phyloP scores from a whole-genome alignment of 1,140 invertebrate genomes.

The Armadillidium nasatum region DNA sequence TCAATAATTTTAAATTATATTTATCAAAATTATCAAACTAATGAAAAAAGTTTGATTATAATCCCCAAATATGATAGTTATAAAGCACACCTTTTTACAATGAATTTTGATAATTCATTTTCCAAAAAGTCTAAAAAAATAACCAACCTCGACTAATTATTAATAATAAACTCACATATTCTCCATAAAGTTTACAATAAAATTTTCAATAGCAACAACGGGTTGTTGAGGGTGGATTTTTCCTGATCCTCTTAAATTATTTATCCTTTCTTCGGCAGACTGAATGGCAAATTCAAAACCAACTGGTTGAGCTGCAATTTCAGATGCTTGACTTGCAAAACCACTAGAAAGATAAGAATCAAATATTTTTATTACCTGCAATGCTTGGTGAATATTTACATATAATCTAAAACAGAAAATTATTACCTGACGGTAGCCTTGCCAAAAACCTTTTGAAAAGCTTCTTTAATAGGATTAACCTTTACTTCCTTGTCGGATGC shows the following conservation, averaged over 20 bases:
- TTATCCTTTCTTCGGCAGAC: constrained; percentile 63
- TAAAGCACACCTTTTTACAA: no score
- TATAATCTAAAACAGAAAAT: constrained; percentile 23
- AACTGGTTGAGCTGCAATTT: constrained; percentile 65
- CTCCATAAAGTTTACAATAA: constrained; percentile 67
- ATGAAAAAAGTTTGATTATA: no score
- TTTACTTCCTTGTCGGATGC: constrained; percentile 73
- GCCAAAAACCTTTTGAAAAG: constrained; percentile 74
- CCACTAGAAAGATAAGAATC: constrained; percentile 53
- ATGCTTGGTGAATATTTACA: neutral
- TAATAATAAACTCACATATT: constrained; percentile 56
- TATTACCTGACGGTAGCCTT: constrained; percentile 62
- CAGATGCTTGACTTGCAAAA: constrained; percentile 55
- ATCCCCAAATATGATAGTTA: no score
- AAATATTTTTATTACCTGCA: no score
- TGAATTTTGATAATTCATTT: no score
- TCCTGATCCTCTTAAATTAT: constrained; percentile 55
- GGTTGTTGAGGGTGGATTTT: constrained; percentile 60
- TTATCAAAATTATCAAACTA: no score
- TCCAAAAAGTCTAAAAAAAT: no score
- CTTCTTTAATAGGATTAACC: constrained; percentile 71
- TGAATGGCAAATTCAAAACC: constrained; percentile 69
- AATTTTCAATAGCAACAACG: constrained; percentile 70
- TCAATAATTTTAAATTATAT: no score
- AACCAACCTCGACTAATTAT: no score